Evolutionary conservation across 2,888 invertebrate genomes (phyloP).

Genomic region (Campaea margaritaria): DNA sequence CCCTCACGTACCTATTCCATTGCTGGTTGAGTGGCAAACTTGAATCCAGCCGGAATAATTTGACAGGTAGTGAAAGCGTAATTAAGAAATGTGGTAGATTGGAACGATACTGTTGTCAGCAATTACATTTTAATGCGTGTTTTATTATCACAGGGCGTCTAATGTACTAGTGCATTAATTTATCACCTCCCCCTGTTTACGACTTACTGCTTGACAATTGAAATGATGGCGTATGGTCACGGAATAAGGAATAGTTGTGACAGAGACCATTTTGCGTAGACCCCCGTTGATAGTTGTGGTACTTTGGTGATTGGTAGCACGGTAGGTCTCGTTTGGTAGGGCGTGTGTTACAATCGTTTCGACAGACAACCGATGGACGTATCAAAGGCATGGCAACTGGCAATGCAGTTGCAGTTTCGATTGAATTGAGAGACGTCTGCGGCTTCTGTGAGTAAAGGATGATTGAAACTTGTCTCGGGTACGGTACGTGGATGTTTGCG

Average conservation of each 20-base stretch:
- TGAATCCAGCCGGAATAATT: background rate
- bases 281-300: constrained; percentile 50
- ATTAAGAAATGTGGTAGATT: constrained; percentile 18
- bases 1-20: constrained; percentile 54
- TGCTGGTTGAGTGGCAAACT: constrained; percentile 47
- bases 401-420: constrained; percentile 82
- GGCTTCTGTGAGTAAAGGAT: constrained; percentile 76
- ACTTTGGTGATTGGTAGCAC: constrained; percentile 46
- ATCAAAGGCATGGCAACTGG: constrained; percentile 81
- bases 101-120: constrained; percentile 63
- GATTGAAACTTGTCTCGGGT: constrained; percentile 79
- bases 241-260: too few species aligned
- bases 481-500: constrained; percentile 70
- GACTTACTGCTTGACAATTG: constrained; percentile 80
- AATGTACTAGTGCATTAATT: constrained; percentile 83
- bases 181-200: constrained; percentile 81
- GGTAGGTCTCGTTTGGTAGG: constrained; percentile 62
- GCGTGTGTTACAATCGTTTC: constrained; percentile 74
- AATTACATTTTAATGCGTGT: constrained; percentile 83
- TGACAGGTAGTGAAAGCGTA: constrained; percentile 50
- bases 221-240: constrained; percentile 78
- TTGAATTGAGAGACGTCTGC: constrained; percentile 81
- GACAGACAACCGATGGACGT: constrained; percentile 84
- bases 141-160: constrained; percentile 81
- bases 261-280: constrained; percentile 57